A percentile compares a stretch with the other conserved stretches of the same genome.
Conservation (phyloP, 2,888 invertebrate genomes). For the Zaprionus obscuricornis region DNA sequence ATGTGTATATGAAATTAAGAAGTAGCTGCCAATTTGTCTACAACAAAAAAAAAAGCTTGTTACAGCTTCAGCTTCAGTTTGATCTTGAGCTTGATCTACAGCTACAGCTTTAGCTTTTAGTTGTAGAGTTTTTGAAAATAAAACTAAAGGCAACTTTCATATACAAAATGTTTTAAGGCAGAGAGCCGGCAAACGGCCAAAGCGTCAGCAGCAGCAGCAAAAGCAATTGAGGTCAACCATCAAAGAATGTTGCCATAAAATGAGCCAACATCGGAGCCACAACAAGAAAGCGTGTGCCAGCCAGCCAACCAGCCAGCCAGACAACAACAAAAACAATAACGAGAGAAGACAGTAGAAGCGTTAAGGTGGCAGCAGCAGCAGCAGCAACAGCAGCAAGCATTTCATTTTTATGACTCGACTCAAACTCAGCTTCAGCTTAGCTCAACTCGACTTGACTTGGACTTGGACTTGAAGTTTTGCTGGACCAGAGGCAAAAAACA, state of each 20-base stretch:
- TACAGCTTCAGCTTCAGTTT: slow-evolving; percentile 29
- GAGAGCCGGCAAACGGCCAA: slow-evolving; percentile 58
- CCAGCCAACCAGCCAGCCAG: too few relatives aligned
- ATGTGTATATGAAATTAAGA: slow-evolving; percentile 28
- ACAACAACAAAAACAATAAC: slow-evolving; percentile 31
- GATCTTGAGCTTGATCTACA: neutral
- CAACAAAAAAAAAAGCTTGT: slow-evolving; percentile 41
- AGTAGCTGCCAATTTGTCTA: slow-evolving; percentile 72
- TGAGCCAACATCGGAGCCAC: slow-evolving; percentile 63
- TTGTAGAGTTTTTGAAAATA: slow-evolving; percentile 49
- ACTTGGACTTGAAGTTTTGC: too few relatives aligned
- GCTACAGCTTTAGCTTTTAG: neutral
- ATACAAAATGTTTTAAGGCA: slow-evolving; percentile 44
- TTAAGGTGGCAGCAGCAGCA: too few relatives aligned
- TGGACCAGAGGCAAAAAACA: slow-evolving; percentile 11
- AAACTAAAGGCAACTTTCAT: slow-evolving; percentile 71
- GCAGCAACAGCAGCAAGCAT: too few relatives aligned
- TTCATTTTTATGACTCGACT: slow-evolving; percentile 74
- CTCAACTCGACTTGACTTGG: too few relatives aligned
- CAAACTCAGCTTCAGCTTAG: too few relatives aligned
- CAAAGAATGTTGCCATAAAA: slow-evolving; percentile 79
- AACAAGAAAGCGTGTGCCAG: slow-evolving; percentile 71
- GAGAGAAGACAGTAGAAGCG: neutral
- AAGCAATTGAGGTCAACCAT: slow-evolving; percentile 80
- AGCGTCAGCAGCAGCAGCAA: slow-evolving; percentile 70